A percentile compares a stretch with the other conserved stretches of the same genome.
Evolutionary conservation across 2,888 invertebrate species (phyloP).

Genomic region (Cremastinae sp.): DNA sequence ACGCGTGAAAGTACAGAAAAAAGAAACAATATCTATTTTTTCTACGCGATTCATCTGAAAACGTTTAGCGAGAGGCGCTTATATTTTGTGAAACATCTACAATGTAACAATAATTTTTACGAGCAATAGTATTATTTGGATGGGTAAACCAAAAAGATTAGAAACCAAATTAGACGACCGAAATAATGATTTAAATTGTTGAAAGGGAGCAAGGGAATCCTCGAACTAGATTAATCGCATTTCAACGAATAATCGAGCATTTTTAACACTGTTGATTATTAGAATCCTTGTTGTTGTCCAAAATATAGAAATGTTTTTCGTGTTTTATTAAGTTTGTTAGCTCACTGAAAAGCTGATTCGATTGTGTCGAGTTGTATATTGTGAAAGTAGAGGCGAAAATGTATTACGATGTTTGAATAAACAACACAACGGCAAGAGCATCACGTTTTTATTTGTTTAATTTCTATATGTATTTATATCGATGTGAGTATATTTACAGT

Average conservation of each 20-base stretch:
- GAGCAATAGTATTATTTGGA: slow-evolving; percentile 31
- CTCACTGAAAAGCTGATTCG: background rate
- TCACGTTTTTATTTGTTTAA: slow-evolving; percentile 6
- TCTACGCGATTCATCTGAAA: slow-evolving; percentile 15
- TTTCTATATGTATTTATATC: background rate
- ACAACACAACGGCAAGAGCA: background rate
- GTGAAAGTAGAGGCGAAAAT: slow-evolving; percentile 22
- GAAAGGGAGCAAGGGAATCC: slow-evolving; percentile 13
- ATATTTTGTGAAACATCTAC: slow-evolving; percentile 57
- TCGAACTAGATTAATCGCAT: slow-evolving; percentile 1
- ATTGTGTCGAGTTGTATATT: background rate
- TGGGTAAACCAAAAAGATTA: slow-evolving; percentile 23
- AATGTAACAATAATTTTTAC: slow-evolving; percentile 41
- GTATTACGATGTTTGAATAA: slow-evolving; percentile 20
- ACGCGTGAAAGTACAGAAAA: background rate
- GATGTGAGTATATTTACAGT: slow-evolving; percentile 43
- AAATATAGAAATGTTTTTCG: background rate
- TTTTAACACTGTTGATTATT: slow-evolving; percentile 22
- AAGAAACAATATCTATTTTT: slow-evolving; percentile 26
- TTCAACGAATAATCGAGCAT: slow-evolving; percentile 41
- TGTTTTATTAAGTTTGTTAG: slow-evolving; percentile 22
- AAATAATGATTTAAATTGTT: slow-evolving; percentile 13
- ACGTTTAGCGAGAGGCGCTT: slow-evolving; percentile 25
- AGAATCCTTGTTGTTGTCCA: slow-evolving; percentile 8
- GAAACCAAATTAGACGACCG: background rate